Base-by-base conservation (phyloP, 2,888 invertebrate species). In the Hoplodrina blanda region DNA sequence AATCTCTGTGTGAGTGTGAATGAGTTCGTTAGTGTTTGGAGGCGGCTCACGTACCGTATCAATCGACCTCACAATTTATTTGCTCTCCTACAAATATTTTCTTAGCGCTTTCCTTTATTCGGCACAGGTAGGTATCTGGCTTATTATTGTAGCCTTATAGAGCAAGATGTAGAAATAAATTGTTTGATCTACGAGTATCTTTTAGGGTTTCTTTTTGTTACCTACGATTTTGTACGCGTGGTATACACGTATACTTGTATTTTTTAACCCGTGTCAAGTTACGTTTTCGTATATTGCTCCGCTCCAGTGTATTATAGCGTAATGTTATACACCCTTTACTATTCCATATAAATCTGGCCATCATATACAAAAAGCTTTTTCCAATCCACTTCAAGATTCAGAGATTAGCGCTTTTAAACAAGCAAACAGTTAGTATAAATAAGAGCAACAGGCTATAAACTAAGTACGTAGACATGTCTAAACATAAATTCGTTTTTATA, bases 21-120 rank as follows among this genome's bases (percentile, higher is more conserved):
- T 81, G 79, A 76, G 81, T 83, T 88, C 87, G 85, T 87, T 87
- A 88, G 74, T 71, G 64, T 62, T 62, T 77, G 55, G 41, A 83
- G 73, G 80, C 85, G 13, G 53, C 85, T 85, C 88, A 88, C 88
- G 88, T 88, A 76, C 61, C n/a, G 73, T 76, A 85, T 85, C 85
- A 85, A 87, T 87, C 83, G 83, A 25, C 66, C 65, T 41, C 65
- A 73, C 81, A 84, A 86, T 88, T 84, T 88, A 80, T 82, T 80
- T 78, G 65, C 74, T 70, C 60, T 60, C 77, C 60, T 44, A 46
- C 74, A 76, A 80, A 82, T 80, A 85, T 85, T 81, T 76, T 73
- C 66, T 80, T 72, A 54, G 69, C 68, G 69, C 61, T 80, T 75
- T 79, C 63, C 76, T 73, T 69, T 67, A 82, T 79, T 79, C 63